phyloP scores from a whole-genome alignment of 2,113 vertebrate species.

The Microcebus ravelobensis region DNA sequence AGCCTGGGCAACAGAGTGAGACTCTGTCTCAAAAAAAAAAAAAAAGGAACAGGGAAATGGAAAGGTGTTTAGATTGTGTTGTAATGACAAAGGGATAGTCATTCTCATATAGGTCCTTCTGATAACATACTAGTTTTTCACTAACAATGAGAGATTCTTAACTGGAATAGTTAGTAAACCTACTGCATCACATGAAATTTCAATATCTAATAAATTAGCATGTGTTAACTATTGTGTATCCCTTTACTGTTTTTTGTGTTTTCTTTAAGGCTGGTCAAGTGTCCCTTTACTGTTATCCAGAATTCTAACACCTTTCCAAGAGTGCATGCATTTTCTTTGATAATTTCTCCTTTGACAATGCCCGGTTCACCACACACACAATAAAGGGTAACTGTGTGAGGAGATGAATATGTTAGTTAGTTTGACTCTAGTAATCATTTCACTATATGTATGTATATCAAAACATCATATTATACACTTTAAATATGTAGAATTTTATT shows the following conservation, averaged over 20 bases:
- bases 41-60: too few species aligned
- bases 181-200: conserved; percentile 10
- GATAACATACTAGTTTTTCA: neutral
- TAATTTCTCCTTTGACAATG: conserved; percentile 13
- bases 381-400: neutral
- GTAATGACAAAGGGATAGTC: neutral
- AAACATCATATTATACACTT: neutral
- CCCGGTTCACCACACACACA: neutral
- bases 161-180: neutral
- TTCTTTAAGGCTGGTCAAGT: too few species aligned
- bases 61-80: neutral
- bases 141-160: neutral
- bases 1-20: too few species aligned
- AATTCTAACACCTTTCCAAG: neutral
- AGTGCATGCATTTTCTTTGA: neutral
- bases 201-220: neutral
- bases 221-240: neutral
- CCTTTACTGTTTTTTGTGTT: neutral
- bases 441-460: neutral
- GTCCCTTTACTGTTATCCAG: neutral
- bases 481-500: neutral
- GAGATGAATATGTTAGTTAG: too few species aligned
- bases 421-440: too few species aligned
- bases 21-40: too few species aligned
- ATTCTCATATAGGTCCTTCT: neutral